Conservation (phyloP, 1,140 invertebrate genomes). For the Helicoverpa zea region DNA sequence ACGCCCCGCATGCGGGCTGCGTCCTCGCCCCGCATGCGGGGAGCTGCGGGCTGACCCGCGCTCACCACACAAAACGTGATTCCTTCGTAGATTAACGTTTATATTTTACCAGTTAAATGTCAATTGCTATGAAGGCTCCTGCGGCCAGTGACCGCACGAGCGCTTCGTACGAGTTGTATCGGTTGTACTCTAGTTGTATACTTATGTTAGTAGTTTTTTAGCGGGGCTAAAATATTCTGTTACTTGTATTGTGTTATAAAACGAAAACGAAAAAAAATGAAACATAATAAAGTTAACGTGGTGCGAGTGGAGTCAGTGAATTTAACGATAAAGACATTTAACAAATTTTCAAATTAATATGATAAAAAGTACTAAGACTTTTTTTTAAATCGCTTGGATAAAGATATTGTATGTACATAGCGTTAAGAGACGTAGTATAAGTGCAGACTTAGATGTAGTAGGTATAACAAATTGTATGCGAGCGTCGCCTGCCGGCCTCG, state of each 20-base stretch:
- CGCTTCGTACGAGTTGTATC: slow-evolving; percentile 63
- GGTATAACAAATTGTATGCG: slow-evolving; percentile 85
- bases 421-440: slow-evolving; percentile 81
- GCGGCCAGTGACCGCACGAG: background rate
- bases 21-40: no score
- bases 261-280: slow-evolving; percentile 69
- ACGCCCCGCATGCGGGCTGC: no score
- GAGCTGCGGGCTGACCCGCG: slow-evolving; percentile 14
- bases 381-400: slow-evolving; percentile 84
- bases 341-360: slow-evolving; percentile 86
- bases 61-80: slow-evolving; percentile 64
- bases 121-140: slow-evolving; percentile 70
- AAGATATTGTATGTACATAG: slow-evolving; percentile 84
- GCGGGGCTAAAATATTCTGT: slow-evolving; percentile 79
- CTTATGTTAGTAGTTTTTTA: slow-evolving; percentile 80
- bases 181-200: slow-evolving; percentile 79
- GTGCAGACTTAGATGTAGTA: slow-evolving; percentile 85
- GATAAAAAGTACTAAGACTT: slow-evolving; percentile 84
- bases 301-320: slow-evolving; percentile 84
- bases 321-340: slow-evolving; percentile 85
- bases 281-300: slow-evolving; percentile 68
- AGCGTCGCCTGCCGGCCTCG: slow-evolving; percentile 58
- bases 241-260: slow-evolving; percentile 81
- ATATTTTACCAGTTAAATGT: slow-evolving; percentile 79
- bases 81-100: slow-evolving; percentile 79